These are phyloP conservation scores for Egretta garzetta DNA, from an alignment of 2,113 vertebrate species.

Conservation along the genomic window DNA sequence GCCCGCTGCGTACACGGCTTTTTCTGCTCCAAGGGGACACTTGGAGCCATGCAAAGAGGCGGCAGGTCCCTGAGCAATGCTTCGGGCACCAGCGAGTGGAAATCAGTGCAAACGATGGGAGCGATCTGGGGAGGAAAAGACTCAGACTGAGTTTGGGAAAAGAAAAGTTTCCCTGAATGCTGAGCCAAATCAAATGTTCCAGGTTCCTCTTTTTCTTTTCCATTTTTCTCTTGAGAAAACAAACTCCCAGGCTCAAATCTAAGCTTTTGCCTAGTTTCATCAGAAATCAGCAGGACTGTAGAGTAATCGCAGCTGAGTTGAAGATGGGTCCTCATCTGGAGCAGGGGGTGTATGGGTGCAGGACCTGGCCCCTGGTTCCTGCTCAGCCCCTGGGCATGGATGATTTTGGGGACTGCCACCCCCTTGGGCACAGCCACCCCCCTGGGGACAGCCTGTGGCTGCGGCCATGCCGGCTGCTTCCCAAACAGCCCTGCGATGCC, in stretches of 20 bases:
- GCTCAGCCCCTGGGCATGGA: neutral
- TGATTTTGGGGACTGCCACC: neutral
- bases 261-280: neutral
- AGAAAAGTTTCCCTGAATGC: neutral
- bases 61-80: neutral
- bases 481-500: fast-evolving
- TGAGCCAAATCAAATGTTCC: neutral
- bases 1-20: neutral
- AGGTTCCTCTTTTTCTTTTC: neutral
- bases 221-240: neutral
- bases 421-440: too few species aligned
- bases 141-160: neutral
- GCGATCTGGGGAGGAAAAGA: neutral
- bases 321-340: neutral
- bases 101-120: neutral
- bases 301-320: neutral
- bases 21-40: neutral
- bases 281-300: neutral
- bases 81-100: neutral
- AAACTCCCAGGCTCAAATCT: neutral
- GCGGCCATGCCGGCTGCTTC: neutral
- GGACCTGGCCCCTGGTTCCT: neutral
- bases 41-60: neutral
- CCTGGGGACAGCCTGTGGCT: neutral
- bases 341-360: fast-evolving